Evolutionary conservation across 2,888 invertebrate species (phyloP), one percentile per base, ranked within the genome.

Genomic region (Encarsia formosa): DNA sequence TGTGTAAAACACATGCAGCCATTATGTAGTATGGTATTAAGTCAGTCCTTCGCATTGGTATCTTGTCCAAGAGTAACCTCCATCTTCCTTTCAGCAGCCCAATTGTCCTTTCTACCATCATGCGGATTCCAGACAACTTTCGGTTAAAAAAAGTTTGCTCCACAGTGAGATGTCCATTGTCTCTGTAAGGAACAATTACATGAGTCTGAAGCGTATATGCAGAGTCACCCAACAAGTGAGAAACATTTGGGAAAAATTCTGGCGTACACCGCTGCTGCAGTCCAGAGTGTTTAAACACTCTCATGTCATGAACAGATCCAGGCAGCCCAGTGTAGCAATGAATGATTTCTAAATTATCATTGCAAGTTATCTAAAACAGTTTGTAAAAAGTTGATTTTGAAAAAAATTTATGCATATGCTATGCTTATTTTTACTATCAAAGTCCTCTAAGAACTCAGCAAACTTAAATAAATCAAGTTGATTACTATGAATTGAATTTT

Each of bases 291-390:
- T 38, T 43, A 24, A 54, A 52, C 9, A 57, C 55, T 26, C 54
- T 31, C 37, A 47, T 51, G 35, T 59, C 59, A 24, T 57, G 55
- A 9, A 59, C 51, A n/a, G 56, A 59, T 8, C 57, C 52, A 23
- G 42, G 39, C 15, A 49, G 49, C 16, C 56, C 56, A 32, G 54
- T 39, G 31, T 54, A 59, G 31, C 49, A 52, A 29, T 56, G 53
- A 5, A 50, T 42, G n/a, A 56, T 56, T 40, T 43, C 13, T 22
- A 43, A 23, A 29, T 50, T 40, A 13, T 45, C 24, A 29, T 56
- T 42, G 39, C 51, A 51, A 42, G 56, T 52, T 42, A 42, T 49
- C 52, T 57, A 23, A 8, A 45, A 40, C 22, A 24, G n/a, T n/a
- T n/a, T n/a, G n/a, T n/a, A n/a, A n/a, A n/a, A n/a, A n/a, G n/a